Conservation (phyloP, 2,888 invertebrate genomes). For the Amiota mariae region DNA sequence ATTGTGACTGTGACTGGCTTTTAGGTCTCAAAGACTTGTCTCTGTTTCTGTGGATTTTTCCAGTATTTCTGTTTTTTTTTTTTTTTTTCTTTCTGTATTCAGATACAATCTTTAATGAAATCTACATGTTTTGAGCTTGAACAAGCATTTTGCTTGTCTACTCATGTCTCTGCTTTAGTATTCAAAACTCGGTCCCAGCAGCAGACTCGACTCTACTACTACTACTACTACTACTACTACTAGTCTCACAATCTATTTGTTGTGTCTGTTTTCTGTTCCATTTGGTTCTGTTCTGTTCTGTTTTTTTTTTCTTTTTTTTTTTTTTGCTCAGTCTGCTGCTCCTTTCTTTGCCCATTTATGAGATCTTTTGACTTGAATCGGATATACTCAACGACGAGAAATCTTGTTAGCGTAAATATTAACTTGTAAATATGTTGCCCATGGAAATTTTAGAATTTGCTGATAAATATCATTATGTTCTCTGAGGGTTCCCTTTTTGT, state of each 20-base stretch:
- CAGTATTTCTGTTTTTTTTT: neutral
- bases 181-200: neutral
- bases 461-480: constrained; percentile 66
- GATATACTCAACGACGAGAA: constrained; percentile 45
- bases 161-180: constrained; percentile 56
- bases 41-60: neutral
- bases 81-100: constrained; percentile 29
- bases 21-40: no score
- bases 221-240: neutral
- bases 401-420: constrained; percentile 72
- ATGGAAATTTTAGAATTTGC: constrained; percentile 66
- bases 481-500: neutral
- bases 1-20: no score
- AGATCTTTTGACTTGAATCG: constrained; percentile 2
- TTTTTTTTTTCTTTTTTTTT: neutral
- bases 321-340: neutral
- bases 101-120: constrained; percentile 68
- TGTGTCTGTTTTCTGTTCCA: constrained; percentile 28
- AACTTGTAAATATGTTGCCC: constrained; percentile 72
- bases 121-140: constrained; percentile 71
- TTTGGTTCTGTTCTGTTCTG: constrained; percentile 27
- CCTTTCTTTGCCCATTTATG: neutral
- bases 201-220: neutral
- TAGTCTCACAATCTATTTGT: constrained; percentile 19
- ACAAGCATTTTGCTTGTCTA: constrained; percentile 71